Conservation (phyloP, 2,797 vertebrate genomes). For the Gobionotothen gibberifrons region DNA sequence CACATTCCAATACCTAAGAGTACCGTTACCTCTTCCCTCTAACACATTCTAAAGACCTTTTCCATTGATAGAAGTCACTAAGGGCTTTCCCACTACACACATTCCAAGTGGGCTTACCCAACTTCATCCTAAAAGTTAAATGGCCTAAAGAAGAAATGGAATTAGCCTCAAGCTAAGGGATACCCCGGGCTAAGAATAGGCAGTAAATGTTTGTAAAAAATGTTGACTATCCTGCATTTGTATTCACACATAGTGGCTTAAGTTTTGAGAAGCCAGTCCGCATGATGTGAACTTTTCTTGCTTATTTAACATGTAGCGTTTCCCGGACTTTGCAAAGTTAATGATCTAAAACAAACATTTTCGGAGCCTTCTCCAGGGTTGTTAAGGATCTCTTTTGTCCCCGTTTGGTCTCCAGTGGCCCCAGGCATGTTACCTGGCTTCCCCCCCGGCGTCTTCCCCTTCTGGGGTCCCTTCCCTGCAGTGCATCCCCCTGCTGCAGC, state of each 20-base stretch:
- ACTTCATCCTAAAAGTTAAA: too few relatives aligned
- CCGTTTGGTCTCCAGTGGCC: conserved; percentile 79
- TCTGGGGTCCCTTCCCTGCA: conserved; percentile 94
- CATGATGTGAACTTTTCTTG: not conserved
- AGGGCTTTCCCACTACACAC: too few relatives aligned
- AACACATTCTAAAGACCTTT: not conserved
- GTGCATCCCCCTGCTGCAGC: conserved; percentile 79
- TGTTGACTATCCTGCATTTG: too few relatives aligned
- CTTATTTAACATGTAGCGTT: not conserved
- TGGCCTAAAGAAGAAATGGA: too few relatives aligned
- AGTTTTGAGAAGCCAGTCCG: not conserved
- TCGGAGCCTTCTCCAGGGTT: not conserved
- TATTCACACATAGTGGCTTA: not conserved
- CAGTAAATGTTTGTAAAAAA: too few relatives aligned
- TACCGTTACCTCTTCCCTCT: not conserved
- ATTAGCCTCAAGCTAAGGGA: too few relatives aligned
- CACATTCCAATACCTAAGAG: not conserved
- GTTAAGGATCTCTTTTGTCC: not conserved
- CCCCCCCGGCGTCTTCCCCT: conserved; percentile 93
- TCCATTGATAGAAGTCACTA: too few relatives aligned
- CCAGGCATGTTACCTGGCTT: conserved; percentile 94
- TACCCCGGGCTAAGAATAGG: too few relatives aligned
- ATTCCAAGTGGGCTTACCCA: too few relatives aligned
- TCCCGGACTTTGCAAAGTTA: not conserved
- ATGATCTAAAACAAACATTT: not conserved